Conservation (phyloP, 2,888 invertebrate species). For the Nymphalis urticae region DNA sequence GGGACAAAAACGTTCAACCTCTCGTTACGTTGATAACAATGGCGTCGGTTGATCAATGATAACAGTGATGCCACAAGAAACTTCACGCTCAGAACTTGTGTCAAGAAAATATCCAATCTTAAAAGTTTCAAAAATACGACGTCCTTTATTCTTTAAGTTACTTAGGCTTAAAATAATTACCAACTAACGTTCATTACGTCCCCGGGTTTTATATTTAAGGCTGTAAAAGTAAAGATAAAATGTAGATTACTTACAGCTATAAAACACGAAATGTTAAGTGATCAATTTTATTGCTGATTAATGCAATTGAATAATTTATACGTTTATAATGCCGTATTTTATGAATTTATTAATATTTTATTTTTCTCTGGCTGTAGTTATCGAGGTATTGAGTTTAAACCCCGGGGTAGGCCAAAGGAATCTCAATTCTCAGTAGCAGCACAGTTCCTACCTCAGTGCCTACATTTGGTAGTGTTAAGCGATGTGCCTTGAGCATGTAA, state of each 20-base stretch:
- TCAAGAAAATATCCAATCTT: slow-evolving; percentile 20
- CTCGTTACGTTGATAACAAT: slow-evolving; percentile 14
- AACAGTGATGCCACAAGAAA: slow-evolving; percentile 18
- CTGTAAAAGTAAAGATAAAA: neutral
- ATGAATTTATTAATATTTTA: too few relatives aligned
- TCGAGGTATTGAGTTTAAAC: too few relatives aligned
- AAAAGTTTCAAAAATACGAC: slow-evolving; percentile 13
- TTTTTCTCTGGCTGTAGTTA: too few relatives aligned
- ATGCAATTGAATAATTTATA: too few relatives aligned
- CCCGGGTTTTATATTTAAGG: slow-evolving; percentile 1
- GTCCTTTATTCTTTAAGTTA: slow-evolving; percentile 18
- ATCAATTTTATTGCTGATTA: neutral
- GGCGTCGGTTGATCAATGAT: slow-evolving; percentile 28
- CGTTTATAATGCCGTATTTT: too few relatives aligned
- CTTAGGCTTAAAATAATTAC: slow-evolving; percentile 23
- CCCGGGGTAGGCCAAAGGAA: too few relatives aligned
- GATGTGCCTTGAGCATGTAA: too few relatives aligned
- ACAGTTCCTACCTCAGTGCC: too few relatives aligned
- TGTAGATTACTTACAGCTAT: neutral
- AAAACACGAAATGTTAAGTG: neutral
- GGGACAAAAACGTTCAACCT: slow-evolving; percentile 12
- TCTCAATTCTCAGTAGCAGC: too few relatives aligned
- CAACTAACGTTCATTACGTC: slow-evolving; percentile 12
- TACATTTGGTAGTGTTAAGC: too few relatives aligned
- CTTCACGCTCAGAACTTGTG: slow-evolving; percentile 9